These are phyloP conservation scores for Zeus faber DNA, from an alignment of 2,113 vertebrate genomes.

Conservation along the genomic window DNA sequence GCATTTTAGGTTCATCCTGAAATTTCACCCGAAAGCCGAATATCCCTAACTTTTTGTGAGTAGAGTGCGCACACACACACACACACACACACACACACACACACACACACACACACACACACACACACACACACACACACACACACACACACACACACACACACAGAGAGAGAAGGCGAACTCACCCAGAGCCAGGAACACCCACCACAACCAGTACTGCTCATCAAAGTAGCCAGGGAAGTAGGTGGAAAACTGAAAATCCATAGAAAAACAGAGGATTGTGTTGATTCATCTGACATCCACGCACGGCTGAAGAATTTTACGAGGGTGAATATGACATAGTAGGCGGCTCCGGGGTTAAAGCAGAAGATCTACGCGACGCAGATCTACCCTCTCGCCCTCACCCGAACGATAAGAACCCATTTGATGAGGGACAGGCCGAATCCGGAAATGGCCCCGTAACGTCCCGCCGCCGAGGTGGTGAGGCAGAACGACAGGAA, in stretches of 20 bases:
- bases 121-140: too few relatives aligned
- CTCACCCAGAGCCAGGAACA: constrained; percentile 97
- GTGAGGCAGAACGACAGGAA: constrained; percentile 98
- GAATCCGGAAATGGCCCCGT: constrained; percentile 97
- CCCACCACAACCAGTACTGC: constrained; percentile 99
- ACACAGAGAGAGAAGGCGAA: constrained; percentile 14
- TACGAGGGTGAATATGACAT: too few relatives aligned
- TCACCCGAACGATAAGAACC: constrained; percentile 98
- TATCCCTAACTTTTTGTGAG: too few relatives aligned
- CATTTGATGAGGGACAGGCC: constrained; percentile 98
- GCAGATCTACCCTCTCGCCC: constrained; percentile 21
- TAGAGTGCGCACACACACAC: too few relatives aligned
- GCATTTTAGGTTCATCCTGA: not conserved
- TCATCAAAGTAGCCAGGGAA: constrained; percentile 98
- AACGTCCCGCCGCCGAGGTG: constrained; percentile 94
- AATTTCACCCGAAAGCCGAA: too few relatives aligned
- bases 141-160: not conserved
- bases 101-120: too few relatives aligned
- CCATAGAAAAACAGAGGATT: not conserved
- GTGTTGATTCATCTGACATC: too few relatives aligned
- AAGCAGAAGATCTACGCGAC: too few relatives aligned
- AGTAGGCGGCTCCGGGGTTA: not conserved
- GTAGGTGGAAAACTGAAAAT: constrained; percentile 94
- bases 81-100: too few relatives aligned
- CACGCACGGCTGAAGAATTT: too few relatives aligned